Evolutionary conservation across 2,113 vertebrate genomes (phyloP), one percentile per base, ranked within the genome.

Genomic region (Kobus ellipsiprymnus): DNA sequence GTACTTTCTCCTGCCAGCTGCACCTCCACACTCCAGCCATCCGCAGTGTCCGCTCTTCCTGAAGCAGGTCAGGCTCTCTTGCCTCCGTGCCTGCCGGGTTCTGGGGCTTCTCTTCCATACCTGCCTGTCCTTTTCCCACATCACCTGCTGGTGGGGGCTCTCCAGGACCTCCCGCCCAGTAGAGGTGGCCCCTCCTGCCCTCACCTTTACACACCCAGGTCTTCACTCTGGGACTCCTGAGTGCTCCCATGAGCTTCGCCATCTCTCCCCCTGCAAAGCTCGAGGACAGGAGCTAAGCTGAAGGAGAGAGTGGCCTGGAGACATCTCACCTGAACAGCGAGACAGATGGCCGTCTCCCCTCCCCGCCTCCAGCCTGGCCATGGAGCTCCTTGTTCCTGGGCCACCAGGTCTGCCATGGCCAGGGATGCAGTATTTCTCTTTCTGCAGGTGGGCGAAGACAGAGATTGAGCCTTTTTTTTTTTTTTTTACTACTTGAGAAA

Each of bases 401-500:
- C 7, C 27, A 16, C 16, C 2, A 19, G 59, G 40, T 10, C 21
- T 44, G 15, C 62, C 62, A 33, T 23, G 33, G 7, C 25, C 74
- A 54, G 19, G n/a, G 7, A 50, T 11, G 15, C 21, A 30, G 14
- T 80, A 33, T 90, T 74, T 71, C 9, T 52, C 25, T 60, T 82
- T 25, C 54, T 93, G 67, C 62, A 23, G 11, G 36, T 50, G 13
- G 15, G 48, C 19, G 15, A 57, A 67, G 36, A 3, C 0, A 2
- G 21, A n/a, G 12, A 27, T 25, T 33, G 14, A 9, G 14, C 67
- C 11, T 5, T 55, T 16, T 7, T 33, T 33, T 62, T 62, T 62
- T 64, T n/a, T 81, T 80, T 87, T 80, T 54, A 40, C 50, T 93
- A 59, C 50, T 91, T 93, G 55, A 86, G 57, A 52, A 67, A n/a